Evolutionary conservation across 2,797 vertebrate genomes (phyloP).

Genomic region (Chromobotia macracanthus): DNA sequence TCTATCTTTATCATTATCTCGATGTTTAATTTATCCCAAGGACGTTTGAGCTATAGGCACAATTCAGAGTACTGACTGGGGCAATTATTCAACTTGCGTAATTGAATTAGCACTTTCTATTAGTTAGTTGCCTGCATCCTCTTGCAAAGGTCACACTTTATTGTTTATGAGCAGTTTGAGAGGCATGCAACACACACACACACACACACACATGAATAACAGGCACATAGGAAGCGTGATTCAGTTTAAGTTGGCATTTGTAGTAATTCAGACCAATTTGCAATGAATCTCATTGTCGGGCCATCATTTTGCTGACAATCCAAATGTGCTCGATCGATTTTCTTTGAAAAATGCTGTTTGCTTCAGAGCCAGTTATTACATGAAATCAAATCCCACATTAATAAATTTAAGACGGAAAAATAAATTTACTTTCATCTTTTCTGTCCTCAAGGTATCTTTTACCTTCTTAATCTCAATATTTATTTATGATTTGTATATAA

Average conservation of each 20-base stretch:
- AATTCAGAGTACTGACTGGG: constrained; percentile 64
- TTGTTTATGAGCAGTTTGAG: constrained; percentile 63
- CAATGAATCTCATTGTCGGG: constrained; percentile 36
- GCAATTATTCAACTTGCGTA: constrained; percentile 75
- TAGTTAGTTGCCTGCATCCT: constrained; percentile 22
- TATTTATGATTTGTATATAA: not conserved
- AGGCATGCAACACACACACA: constrained; percentile 54
- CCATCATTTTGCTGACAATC: constrained; percentile 33
- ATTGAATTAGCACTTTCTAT: constrained; percentile 66
- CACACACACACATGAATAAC: constrained; percentile 42
- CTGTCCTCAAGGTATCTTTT: not conserved
- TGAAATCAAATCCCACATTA: constrained; percentile 11
- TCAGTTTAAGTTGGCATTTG: constrained; percentile 45
- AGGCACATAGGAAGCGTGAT: not conserved
- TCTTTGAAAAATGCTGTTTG: not conserved
- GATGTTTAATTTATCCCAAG: constrained; percentile 67
- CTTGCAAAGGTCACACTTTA: constrained; percentile 69
- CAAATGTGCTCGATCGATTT: constrained; percentile 25
- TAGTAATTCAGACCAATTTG: constrained; percentile 41
- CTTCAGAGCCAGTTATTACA: constrained; percentile 10
- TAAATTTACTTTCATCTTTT: not conserved
- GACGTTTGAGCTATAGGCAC: constrained; percentile 62
- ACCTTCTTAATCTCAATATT: not conserved
- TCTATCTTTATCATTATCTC: constrained; percentile 54
- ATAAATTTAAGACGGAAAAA: constrained; percentile 12